Base-by-base conservation (phyloP, 2,888 invertebrate species). In the Balanococcus diminutus region DNA sequence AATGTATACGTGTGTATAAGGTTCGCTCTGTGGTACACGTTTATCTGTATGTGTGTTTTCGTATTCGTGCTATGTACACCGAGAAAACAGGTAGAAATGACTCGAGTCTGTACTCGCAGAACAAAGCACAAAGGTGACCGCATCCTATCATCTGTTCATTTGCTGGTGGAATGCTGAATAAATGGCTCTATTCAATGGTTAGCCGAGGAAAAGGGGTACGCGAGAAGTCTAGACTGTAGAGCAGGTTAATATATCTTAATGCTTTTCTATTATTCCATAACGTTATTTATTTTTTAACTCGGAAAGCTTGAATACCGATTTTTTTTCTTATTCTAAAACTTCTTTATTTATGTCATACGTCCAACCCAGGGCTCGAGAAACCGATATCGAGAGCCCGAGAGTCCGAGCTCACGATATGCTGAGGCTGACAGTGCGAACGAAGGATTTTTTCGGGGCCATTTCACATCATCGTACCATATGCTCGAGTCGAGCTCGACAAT, bases 71-170 rank as follows among this genome's bases (percentile, higher is more conserved):
- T 79, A 79, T 79, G 75, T 79, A 79, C 75, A 79, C 75, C 75
- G 16, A 32, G 31, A 79, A 75, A 85, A 85, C 75, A 85, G 85
- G 79, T 75, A 85, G 85, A 85, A 85, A 83, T 83, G 83, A 83
- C 83, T 83, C 36, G 36, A 36, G 56, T 83, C 83, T 85, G 79
- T 72, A 42, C 75, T 85, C 85, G 85, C 75, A 85, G 79, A 85
- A 85, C 85, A 85, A 85, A 85, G 85, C 85, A 85, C 85, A 85
- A 85, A 75, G 85, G 85, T 85, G 85, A 85, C 79, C 85, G 85
- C 85, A 85, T 85, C 85, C 85, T 79, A 85, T 85, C 85, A 85
- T 85, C 79, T 42, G 85, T 85, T 85, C 75, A 85, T 85, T 85
- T 85, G 85, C 79, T 85, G 85, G 75, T 79, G 75, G 85, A 85